Conservation (phyloP, 2,113 vertebrate genomes). For the Ptilorrhoa leucosticta region DNA sequence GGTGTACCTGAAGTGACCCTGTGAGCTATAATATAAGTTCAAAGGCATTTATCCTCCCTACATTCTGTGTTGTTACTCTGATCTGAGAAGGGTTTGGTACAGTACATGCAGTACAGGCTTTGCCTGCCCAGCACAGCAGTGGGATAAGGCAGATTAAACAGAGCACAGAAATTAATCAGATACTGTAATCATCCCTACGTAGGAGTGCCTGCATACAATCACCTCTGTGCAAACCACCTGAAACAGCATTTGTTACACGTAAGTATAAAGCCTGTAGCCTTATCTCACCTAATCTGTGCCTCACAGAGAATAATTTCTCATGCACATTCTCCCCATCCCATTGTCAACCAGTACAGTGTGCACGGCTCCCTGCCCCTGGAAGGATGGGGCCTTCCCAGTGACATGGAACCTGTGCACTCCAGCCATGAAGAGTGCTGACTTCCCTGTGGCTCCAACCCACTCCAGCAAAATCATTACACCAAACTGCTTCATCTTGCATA, state of each 20-base stretch:
- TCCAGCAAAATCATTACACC: neutral
- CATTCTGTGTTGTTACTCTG: neutral
- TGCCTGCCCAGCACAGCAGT: neutral
- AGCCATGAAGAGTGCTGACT: neutral
- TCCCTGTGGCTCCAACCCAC: neutral
- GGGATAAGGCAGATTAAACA: neutral
- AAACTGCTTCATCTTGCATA: neutral
- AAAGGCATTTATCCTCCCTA: neutral
- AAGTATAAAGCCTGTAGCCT: neutral
- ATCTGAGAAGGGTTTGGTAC: neutral
- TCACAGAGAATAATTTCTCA: neutral
- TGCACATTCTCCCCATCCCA: neutral
- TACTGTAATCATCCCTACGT: slow-evolving; percentile 23
- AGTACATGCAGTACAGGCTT: neutral
- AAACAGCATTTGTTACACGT: slow-evolving; percentile 27
- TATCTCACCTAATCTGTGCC: neutral
- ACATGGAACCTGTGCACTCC: slow-evolving; percentile 8
- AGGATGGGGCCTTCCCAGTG: slow-evolving; percentile 12
- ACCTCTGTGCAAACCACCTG: slow-evolving; percentile 30
- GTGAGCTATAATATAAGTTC: neutral
- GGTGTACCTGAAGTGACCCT: neutral
- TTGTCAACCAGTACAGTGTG: neutral
- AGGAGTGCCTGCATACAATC: neutral
- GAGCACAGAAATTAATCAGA: neutral
- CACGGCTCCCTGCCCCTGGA: neutral